Evolutionary conservation across 2,888 invertebrate species (phyloP).

Genomic region (Synanthedon tipuliformis): DNA sequence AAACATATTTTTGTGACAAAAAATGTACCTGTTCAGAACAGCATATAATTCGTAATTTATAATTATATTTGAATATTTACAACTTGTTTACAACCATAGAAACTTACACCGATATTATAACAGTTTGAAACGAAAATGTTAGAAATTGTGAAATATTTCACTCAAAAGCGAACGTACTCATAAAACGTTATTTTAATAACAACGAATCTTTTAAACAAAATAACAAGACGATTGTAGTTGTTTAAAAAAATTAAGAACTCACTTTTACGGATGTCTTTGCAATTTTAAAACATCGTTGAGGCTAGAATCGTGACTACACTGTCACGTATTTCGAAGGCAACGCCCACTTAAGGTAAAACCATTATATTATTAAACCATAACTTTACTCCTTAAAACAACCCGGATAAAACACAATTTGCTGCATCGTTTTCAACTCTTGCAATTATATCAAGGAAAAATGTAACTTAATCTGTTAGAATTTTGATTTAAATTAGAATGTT

Average conservation of each 20-base stretch:
- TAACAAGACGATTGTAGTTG: background rate
- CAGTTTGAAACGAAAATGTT: no score
- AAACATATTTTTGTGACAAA: no score
- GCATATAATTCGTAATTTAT: no score
- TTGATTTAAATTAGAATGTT: conserved; percentile 22
- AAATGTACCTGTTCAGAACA: no score
- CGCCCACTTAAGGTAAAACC: conserved; percentile 43
- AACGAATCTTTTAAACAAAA: background rate
- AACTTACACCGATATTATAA: no score
- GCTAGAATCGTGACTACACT: conserved; percentile 38
- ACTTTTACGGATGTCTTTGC: background rate
- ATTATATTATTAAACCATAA: conserved; percentile 20
- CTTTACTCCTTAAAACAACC: background rate
- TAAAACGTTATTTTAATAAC: no score
- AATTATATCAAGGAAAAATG: conserved; percentile 12
- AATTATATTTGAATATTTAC: no score
- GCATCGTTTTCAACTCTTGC: conserved; percentile 15
- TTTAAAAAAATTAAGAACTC: no score
- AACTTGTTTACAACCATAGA: no score
- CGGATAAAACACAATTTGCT: background rate
- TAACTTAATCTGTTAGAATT: conserved; percentile 22
- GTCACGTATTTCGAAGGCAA: conserved; percentile 39
- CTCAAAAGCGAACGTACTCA: no score
- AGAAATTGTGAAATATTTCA: no score
- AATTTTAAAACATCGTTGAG: background rate